Conservation (phyloP, 2,888 invertebrate genomes). For the Eurytoma californica region DNA sequence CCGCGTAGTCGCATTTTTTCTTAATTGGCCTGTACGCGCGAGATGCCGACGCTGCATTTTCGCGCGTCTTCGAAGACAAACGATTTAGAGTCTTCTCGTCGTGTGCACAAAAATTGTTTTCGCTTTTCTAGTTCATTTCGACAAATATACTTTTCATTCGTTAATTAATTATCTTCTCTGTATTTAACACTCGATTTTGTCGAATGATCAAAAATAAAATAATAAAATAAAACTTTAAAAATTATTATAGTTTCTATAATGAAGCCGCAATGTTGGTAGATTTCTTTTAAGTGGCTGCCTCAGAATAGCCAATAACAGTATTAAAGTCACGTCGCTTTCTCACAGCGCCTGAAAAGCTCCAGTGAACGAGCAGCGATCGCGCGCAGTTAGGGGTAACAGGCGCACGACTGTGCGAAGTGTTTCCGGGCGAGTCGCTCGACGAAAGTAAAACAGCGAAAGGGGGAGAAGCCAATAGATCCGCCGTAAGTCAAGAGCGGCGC, state of each 20-base stretch:
- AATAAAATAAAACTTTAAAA: too few species aligned
- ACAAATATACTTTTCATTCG: too few species aligned
- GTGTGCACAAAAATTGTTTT: not conserved
- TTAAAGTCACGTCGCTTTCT: too few species aligned
- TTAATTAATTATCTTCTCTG: too few species aligned
- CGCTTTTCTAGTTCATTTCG: too few species aligned
- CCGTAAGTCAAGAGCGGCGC: not conserved
- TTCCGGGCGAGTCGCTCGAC: conserved; percentile 31
- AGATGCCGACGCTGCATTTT: not conserved
- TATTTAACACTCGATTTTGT: too few species aligned
- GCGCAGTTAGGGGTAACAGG: not conserved
- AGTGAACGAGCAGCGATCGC: not conserved
- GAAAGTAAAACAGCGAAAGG: conserved; percentile 13
- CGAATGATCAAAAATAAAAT: too few species aligned
- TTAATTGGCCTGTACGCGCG: conserved; percentile 52
- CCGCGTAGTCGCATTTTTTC: conserved; percentile 56
- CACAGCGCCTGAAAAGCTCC: not conserved
- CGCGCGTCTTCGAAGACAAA: not conserved
- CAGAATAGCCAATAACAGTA: too few species aligned
- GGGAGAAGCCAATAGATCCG: not conserved
- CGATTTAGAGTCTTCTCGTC: not conserved
- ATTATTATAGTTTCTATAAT: too few species aligned
- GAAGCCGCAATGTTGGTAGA: too few species aligned
- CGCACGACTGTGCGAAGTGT: conserved; percentile 40
- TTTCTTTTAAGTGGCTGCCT: too few species aligned